Evolutionary conservation across 2,888 invertebrate species (phyloP), one percentile per base, ranked within the genome.

Genomic region (Nebria brevicollis): DNA sequence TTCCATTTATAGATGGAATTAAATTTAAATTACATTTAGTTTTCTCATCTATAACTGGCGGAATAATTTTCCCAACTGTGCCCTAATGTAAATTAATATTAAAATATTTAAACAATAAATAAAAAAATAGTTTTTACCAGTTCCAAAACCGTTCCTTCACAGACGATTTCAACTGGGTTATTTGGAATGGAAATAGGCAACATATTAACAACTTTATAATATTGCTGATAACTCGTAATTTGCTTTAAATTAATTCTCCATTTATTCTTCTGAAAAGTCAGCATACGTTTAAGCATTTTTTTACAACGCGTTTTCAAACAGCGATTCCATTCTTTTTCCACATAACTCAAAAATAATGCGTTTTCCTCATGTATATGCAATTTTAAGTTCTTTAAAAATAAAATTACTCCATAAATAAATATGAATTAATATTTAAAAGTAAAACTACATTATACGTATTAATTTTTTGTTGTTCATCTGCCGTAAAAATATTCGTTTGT

Each of bases 331-430:
- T 75, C 34, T 11, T 54, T 15, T 41, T 75, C 80, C 1, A 80
- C 75, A 64, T 66, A 80, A 7, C 75, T 80, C 34, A 80, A 64
- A 75, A 75, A 80, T 75, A 75, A 75, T 8, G 8, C 64, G 20
- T 75, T 75, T 70, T 80, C 80, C 68, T 75, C 64, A 8, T 64
- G 3, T 8, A 80, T 80, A 20, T 15, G 13, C 8, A 25, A 34
- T 72, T 72, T 80, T 34, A 75, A 80, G 34, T 80, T 80, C 79
- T 79, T 54, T 54, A 64, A 26, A 20, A 77, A 42, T 25, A 66
- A 68, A 77, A 77, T 20, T 4, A 34, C 25, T 54, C 0, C 25
- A 74, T 74, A 42, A 66, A 66, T n/a, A 66, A 34, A 34, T 34
- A 54, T 54, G 4, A 54, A 25, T 11, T 25, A 68, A 13, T 68